A percentile compares a stretch with the other conserved stretches of the same genome.
Conservation (phyloP, 92 coral and sea anemone genomes). For the Umimayanthus chanpuru region DNA sequence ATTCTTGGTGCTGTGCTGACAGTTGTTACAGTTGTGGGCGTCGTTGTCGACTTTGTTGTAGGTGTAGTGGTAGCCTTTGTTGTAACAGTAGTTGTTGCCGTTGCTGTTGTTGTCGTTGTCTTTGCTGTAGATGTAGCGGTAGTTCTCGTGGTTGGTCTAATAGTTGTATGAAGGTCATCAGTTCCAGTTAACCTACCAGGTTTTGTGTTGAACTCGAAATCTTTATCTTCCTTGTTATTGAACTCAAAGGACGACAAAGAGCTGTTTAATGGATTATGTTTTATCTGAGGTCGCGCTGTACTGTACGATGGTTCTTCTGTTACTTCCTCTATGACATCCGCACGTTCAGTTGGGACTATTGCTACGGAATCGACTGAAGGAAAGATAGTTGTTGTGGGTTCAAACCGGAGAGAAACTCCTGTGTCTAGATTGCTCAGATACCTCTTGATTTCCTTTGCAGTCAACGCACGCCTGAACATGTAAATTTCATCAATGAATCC, state of each 20-base stretch:
- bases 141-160: not conserved
- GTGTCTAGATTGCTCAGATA: slow-evolving; percentile 66
- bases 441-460: slow-evolving; percentile 65
- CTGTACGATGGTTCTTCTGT: slow-evolving; percentile 14
- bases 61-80: slow-evolving; percentile 43
- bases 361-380: not conserved
- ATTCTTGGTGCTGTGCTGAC: slow-evolving; percentile 2
- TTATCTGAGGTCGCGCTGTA: not conserved
- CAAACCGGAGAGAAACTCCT: slow-evolving; percentile 27
- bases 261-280: not conserved
- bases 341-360: slow-evolving; percentile 13
- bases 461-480: slow-evolving; percentile 79
- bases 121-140: slow-evolving; percentile 24
- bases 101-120: slow-evolving; percentile 36
- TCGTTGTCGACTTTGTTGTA: slow-evolving; percentile 33
- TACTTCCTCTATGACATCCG: slow-evolving; percentile 28
- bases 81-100: slow-evolving; percentile 16
- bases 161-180: not conserved
- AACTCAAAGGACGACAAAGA: slow-evolving; percentile 41
- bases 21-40: slow-evolving; percentile 38
- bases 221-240: not conserved
- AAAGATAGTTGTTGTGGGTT: not conserved
- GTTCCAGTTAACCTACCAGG: not conserved
- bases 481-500: slow-evolving; percentile 91
- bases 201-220: slow-evolving; percentile 2